These are phyloP conservation scores for Matsumurasca onukii DNA, from an alignment of 1,140 invertebrate species.

Conservation along the genomic window DNA sequence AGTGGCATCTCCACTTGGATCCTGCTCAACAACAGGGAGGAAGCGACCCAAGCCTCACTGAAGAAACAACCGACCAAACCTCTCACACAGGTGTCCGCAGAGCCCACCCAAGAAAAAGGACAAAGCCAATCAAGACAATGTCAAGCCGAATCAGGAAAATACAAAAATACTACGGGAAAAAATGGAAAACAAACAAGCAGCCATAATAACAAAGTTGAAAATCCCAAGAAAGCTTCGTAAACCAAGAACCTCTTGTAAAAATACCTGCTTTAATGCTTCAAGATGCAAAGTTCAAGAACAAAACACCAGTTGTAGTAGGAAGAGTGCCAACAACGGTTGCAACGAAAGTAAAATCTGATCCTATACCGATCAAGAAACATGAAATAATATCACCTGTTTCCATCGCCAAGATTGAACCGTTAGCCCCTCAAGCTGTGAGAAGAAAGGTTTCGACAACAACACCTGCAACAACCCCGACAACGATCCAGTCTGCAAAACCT, in stretches of 20 bases:
- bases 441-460: slow-evolving; percentile 29
- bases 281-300: slow-evolving; percentile 45
- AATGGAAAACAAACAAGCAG: slow-evolving; percentile 30
- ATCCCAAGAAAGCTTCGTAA: slow-evolving; percentile 17
- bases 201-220: slow-evolving; percentile 21
- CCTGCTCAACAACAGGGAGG: slow-evolving; percentile 58
- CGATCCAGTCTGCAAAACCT: slow-evolving; percentile 34
- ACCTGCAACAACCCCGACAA: slow-evolving; percentile 43
- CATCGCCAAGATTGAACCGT: slow-evolving; percentile 11
- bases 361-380: slow-evolving; percentile 31
- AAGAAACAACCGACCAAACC: slow-evolving; percentile 42
- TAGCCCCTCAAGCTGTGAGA: slow-evolving; percentile 36
- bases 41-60: slow-evolving; percentile 45
- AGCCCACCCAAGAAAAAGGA: slow-evolving; percentile 9
- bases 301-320: slow-evolving; percentile 43
- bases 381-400: slow-evolving; percentile 28
- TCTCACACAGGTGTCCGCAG: neutral
- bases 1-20: slow-evolving; percentile 75
- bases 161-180: slow-evolving; percentile 32
- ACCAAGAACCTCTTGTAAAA: slow-evolving; percentile 8
- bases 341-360: slow-evolving; percentile 33
- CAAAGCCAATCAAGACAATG: no score
- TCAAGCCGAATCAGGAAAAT: neutral
- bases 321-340: slow-evolving; percentile 41
- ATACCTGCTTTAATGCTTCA: slow-evolving; percentile 37